Base-by-base conservation (phyloP, 2,888 invertebrate genomes). In the Scaptomyza tumidula region DNA sequence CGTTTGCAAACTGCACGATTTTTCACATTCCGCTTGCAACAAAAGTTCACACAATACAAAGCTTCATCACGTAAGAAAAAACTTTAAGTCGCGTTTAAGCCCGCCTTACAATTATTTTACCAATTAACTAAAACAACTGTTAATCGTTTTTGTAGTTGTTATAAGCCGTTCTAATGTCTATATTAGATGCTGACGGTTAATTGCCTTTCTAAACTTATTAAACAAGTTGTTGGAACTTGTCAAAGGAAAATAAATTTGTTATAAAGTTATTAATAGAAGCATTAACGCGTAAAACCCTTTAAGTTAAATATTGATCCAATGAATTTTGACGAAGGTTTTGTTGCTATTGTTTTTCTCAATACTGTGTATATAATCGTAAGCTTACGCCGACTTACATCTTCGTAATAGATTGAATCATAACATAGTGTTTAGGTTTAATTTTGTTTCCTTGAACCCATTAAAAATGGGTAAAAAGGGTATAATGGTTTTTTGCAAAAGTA, bases 1-100 rank as follows among this genome's bases (percentile, higher is more conserved):
- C 48, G 52, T 27, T 45, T 14, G 44, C 33, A 44, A 44, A n/a
- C 9, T 31, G 1, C 61, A 48, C 44, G 43, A 67, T 54, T 48
- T 56, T 59, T 53, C 27, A 29, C 46, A 70, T 55, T 55, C 46
- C 13, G 45, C 43, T 71, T 29, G 27, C 24, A 16, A 37, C 56
- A 69, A 63, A 69, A 69, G 45, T 73, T 58, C 60, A 52, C 65
- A 75, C 60, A 73, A 13, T 48, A 10, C 9, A 14, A 16, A 35
- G 49, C 31, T 33, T 48, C 46, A 37, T 6, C 35, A 13, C 31
- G 14, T 59, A 35, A 19, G 59, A 37, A 50, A 50, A 24, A 29
- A 10, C 11, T 35, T 45, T 39, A 31, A 31, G 27, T n/a, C 31
- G 39, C 37, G 31, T 46, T 61, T 46, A 46, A 41, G 33, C 44